Conservation (phyloP, 2,888 invertebrate genomes). For the Ferdinandea cuprea region DNA sequence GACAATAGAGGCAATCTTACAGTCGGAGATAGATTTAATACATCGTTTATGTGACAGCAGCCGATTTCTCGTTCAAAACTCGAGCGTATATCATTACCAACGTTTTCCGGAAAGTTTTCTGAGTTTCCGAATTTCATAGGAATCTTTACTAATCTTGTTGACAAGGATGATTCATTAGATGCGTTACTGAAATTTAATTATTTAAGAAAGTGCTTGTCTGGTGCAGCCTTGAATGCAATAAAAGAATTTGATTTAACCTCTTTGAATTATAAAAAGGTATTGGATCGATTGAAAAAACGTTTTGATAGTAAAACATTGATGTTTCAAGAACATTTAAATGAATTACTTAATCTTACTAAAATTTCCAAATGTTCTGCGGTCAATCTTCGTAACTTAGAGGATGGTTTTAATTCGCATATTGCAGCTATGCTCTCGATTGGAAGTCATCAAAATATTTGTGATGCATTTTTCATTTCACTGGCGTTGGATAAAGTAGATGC, state of each 20-base stretch:
- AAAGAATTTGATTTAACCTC: conserved; percentile 66
- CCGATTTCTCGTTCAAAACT: conserved; percentile 55
- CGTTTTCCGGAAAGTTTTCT: conserved; percentile 65
- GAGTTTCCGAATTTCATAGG: conserved; percentile 66
- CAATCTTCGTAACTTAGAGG: conserved; percentile 58
- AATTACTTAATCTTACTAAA: conserved; percentile 29
- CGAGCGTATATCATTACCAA: conserved; percentile 54
- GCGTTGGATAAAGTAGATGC: no score
- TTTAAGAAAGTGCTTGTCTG: conserved; percentile 14
- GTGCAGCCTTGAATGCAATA: conserved; percentile 27
- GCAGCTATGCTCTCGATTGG: conserved; percentile 59
- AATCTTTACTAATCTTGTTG: conserved; percentile 65
- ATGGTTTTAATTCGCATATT: conserved; percentile 61
- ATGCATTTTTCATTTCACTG: conserved; percentile 63
- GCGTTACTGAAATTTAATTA: conserved; percentile 36
- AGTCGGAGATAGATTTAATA: conserved; percentile 9
- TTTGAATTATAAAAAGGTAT: conserved; percentile 57
- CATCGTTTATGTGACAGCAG: not conserved
- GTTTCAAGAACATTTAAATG: conserved; percentile 65
- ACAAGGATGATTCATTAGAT: conserved; percentile 59
- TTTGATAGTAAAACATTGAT: conserved; percentile 73
- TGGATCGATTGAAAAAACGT: conserved; percentile 46
- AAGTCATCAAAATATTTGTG: conserved; percentile 48
- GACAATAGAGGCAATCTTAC: conserved; percentile 3
- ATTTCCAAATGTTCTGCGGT: no score